Evolutionary conservation across 1,140 invertebrate genomes (phyloP), one percentile per base, ranked within the genome.

Genomic region (Gryllus bimaculatus): DNA sequence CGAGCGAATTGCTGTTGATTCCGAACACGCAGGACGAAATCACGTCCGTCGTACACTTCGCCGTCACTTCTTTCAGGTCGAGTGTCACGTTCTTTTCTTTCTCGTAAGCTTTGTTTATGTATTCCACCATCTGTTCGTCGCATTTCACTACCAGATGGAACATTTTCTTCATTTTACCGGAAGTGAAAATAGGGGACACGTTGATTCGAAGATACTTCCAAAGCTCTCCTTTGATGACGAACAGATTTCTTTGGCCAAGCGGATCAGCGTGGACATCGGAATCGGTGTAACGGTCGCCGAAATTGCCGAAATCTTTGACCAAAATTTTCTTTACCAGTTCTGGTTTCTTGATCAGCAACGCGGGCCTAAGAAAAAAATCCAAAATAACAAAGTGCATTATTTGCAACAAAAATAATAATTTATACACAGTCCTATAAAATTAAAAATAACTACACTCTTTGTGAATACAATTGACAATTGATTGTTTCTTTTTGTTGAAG

Each of bases 101-200:
- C 10, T n/a, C 20, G 10, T n/a, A 15, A 21, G 26, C 26, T 7
- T 75, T 75, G 10, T 75, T 20, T 10, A 75, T n/a, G 20, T 75
- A 39, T 39, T 75, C n/a, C 74, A 75, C n/a, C 0, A 82, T 76
- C 4, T 81, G 77, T 79, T 48, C 80, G 75, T 76, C 85, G 81
- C 87, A 86, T 6, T 85, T 82, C 8, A 86, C 85, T 73, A 89
- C 86, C 12, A 85, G 85, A 77, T 85, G 83, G 82, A 88, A 89
- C 88, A 89, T 89, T 18, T 83, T 87, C 81, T 89, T 90, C 81
- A 92, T 86, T 83, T 91, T 92, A 8, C 88, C 88, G 0, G 89
- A 88, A 47, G 89, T 91, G 81, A 93, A 93, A 0, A 88, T 89
- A 7, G 90, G 90, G 48, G 89, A 90, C 47, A 92, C 85, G 79